Base-by-base conservation (phyloP, 2,113 vertebrate species). In the Mesocricetus auratus region DNA sequence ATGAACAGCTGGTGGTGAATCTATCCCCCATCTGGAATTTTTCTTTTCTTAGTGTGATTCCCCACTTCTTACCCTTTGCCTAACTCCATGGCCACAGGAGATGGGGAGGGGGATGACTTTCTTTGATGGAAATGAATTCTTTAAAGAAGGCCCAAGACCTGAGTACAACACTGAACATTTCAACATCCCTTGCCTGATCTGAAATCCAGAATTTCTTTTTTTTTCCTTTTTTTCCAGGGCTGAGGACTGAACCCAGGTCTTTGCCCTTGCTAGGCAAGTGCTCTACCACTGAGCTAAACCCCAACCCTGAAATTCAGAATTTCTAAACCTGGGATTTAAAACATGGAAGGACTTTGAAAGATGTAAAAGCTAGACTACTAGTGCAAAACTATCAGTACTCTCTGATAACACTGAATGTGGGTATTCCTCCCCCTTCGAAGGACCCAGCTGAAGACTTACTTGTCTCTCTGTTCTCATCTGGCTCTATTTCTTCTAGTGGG, bases 181-280 rank as follows among this genome's bases (percentile, higher is more conserved):
- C 29, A 64, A 22, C 66, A 69, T 47, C 45, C 77, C 64, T 79
- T 75, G 8, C 21, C 15, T 75, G n/a, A 82, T 5, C 39, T 47
- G 33, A 91, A 91, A 96, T 47, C 10, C 45, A 77, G 7, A 56
- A 31, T 92, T 90, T 87, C 86, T 62, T n/a, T n/a, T n/a, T n/a
- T n/a, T n/a, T n/a, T n/a, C n/a, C n/a, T n/a, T n/a, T n/a, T n/a
- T n/a, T n/a, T n/a, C n/a, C n/a, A n/a, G n/a, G n/a, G n/a, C n/a
- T n/a, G n/a, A n/a, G n/a, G n/a, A n/a, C n/a, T n/a, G n/a, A n/a
- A n/a, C n/a, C n/a, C n/a, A n/a, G n/a, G n/a, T n/a, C n/a, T n/a
- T n/a, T n/a, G n/a, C n/a, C n/a, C n/a, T n/a, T n/a, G n/a, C n/a
- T n/a, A n/a, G n/a, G n/a, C n/a, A n/a, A n/a, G n/a, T n/a, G n/a